Evolutionary conservation across 2,113 vertebrate species (phyloP).

Genomic region (Labrus mixtus): DNA sequence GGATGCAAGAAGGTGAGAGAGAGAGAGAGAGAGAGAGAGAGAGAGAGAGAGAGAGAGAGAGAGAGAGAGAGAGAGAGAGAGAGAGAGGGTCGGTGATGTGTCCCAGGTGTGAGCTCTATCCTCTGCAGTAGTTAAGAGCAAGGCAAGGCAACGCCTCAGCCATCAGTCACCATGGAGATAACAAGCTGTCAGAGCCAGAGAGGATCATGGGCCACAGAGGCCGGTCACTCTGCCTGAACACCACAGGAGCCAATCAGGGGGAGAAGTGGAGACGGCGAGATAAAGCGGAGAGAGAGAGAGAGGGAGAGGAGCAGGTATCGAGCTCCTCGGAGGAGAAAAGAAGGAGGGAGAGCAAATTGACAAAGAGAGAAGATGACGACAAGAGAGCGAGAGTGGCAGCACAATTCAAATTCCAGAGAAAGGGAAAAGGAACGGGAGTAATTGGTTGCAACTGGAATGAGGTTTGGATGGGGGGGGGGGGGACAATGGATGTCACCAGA

Average conservation of each 20-base stretch:
- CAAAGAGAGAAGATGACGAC: not conserved
- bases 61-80: conserved; percentile 20
- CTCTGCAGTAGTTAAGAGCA: conserved; percentile 72
- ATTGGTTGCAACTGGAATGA: conserved; percentile 9
- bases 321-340: not conserved
- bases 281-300: conserved; percentile 34
- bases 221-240: conserved; percentile 67
- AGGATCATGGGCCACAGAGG: conserved; percentile 76
- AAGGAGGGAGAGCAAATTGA: not conserved
- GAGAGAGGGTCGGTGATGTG: conserved; percentile 57
- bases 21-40: conserved; percentile 40
- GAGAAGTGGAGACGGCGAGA: conserved; percentile 22
- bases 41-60: conserved; percentile 41
- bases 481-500: conserved; percentile 14
- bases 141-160: conserved; percentile 64
- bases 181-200: conserved; percentile 79
- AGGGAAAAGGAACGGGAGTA: not conserved
- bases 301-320: conserved; percentile 6
- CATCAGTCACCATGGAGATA: conserved; percentile 81
- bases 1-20: not conserved
- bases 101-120: conserved; percentile 75
- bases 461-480: conserved; percentile 21
- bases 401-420: not conserved
- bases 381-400: not conserved
- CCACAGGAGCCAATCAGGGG: conserved; percentile 73